These are phyloP conservation scores for Pseudopodoces humilis DNA, from an alignment of 2,113 vertebrate genomes.

Conservation along the genomic window DNA sequence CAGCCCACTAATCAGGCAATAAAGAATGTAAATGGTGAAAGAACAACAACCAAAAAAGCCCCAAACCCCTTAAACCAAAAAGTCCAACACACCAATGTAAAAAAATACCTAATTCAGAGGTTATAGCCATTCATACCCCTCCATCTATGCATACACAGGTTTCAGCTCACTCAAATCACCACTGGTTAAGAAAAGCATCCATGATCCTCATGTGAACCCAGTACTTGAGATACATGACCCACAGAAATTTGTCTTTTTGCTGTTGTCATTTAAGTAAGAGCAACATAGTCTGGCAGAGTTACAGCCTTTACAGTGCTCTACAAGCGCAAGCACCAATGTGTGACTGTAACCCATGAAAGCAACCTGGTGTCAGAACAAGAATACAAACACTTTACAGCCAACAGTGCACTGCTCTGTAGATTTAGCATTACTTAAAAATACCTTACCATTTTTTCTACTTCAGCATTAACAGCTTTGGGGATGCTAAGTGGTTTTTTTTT, in stretches of 20 bases:
- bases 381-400: not conserved
- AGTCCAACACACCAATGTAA: not conserved
- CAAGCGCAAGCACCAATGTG: not conserved
- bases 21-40: not conserved
- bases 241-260: not conserved
- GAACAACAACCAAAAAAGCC: not conserved
- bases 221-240: not conserved
- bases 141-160: not conserved
- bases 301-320: not conserved
- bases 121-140: not conserved
- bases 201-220: not conserved
- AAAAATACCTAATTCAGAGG: not conserved
- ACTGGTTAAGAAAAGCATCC: not conserved
- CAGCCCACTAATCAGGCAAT: not conserved
- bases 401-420: not conserved
- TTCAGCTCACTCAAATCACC: not conserved
- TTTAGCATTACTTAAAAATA: not conserved
- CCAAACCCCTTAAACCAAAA: not conserved
- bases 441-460: not conserved
- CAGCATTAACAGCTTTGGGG: not conserved
- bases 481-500: not conserved
- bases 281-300: not conserved
- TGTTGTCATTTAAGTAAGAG: not conserved
- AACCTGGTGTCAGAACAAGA: not conserved
- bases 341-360: not conserved